Evolutionary conservation across 1,140 invertebrate genomes (phyloP), one percentile per base, ranked within the genome.

Genomic region (Drosophila melanica): DNA sequence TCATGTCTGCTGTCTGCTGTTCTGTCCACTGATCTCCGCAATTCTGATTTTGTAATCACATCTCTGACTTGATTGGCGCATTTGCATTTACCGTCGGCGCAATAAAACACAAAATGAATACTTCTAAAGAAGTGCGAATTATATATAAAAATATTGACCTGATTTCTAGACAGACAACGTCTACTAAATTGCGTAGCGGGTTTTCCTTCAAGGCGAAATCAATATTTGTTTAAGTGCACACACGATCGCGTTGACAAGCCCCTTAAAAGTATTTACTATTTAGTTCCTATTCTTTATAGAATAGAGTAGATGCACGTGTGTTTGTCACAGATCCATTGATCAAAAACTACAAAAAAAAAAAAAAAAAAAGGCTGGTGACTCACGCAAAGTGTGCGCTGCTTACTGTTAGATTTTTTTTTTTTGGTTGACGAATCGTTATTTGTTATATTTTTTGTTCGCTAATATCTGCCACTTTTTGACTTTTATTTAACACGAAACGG

Each of bases 401-500:
- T 57, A 30, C 47, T 59, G 53, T 63, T 69, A 35, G 70, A 72
- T 75, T 76, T 64, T 78, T 66, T 14, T 8, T 18, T 20, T 47
- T 62, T 54, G 27, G 35, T 66, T 53, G 7, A 58, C 33, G 18
- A 44, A 62, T 81, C 12, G 27, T 58, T 55, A 45, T 75, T 57
- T 14, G 37, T 66, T 55, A 41, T 50, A 53, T 71, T 58, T 62
- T n/a, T n/a, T n/a, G n/a, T n/a, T 65, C 50, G 67, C 47, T 77
- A 58, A 45, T 63, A 67, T 79, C 44, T 63, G 57, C 45, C 75
- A 81, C 62, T 67, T 45, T 69, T 39, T 54, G 30, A 37, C 41
- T 35, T 59, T 44, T 54, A 8, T 76, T 89, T 87, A 87, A 87
- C 84, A 87, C 84, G 84, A 87, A 75, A 66, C 75, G 58, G 79